These are phyloP conservation scores for Asteroscopus sphinx DNA, from an alignment of 2,888 invertebrate species.

Conservation along the genomic window DNA sequence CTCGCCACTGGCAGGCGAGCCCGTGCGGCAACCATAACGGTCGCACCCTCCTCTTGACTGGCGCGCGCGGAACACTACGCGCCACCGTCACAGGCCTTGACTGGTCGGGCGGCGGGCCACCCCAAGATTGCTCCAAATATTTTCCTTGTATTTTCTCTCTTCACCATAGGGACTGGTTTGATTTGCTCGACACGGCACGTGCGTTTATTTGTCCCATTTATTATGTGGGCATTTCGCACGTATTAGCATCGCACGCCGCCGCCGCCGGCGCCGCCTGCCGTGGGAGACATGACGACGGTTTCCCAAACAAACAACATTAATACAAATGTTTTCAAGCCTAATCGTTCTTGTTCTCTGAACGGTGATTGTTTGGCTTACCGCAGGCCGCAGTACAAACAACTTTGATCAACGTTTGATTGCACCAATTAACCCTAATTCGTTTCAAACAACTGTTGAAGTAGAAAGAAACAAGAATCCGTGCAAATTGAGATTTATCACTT, in stretches of 20 bases:
- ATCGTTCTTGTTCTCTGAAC: constrained; percentile 41
- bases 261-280: background rate
- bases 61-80: too few relatives aligned
- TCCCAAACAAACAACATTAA: constrained; percentile 42
- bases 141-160: background rate
- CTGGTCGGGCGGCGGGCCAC: too few relatives aligned
- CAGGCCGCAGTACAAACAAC: constrained; percentile 41
- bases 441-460: constrained; percentile 40
- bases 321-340: constrained; percentile 18
- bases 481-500: constrained; percentile 57
- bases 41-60: too few relatives aligned
- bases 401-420: constrained; percentile 55
- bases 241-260: constrained; percentile 24
- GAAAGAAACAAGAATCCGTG: constrained; percentile 50
- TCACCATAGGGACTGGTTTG: constrained; percentile 4
- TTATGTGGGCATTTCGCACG: constrained; percentile 44
- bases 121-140: constrained; percentile 4
- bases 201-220: constrained; percentile 63
- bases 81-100: too few relatives aligned
- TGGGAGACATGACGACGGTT: constrained; percentile 11
- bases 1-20: too few relatives aligned
- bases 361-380: constrained; percentile 33
- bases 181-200: constrained; percentile 7
- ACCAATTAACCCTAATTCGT: constrained; percentile 59
- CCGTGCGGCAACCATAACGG: too few relatives aligned